These are phyloP conservation scores for Atlantisia rogersi DNA, from an alignment of 2,113 vertebrate species.

Conservation along the genomic window DNA sequence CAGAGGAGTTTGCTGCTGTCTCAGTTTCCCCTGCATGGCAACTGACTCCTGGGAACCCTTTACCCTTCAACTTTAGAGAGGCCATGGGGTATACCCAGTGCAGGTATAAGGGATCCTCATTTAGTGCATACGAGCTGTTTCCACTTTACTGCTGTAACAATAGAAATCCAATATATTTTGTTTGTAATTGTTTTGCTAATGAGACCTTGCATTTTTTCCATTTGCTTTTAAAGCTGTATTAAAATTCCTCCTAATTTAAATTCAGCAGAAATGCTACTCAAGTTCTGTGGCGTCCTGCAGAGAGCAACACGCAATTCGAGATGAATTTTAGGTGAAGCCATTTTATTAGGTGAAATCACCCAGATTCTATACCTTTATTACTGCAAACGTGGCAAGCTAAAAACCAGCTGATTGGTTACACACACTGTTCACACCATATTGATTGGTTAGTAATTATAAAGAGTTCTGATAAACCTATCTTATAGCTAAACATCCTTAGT, in stretches of 20 bases:
- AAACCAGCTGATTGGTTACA: too few species aligned
- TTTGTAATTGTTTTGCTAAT: background rate
- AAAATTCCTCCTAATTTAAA: background rate
- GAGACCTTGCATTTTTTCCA: background rate
- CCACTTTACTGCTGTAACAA: background rate
- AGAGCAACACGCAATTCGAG: too few species aligned
- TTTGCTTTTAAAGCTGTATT: background rate
- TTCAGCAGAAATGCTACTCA: background rate
- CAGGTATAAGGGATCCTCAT: background rate
- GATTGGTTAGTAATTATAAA: too few species aligned
- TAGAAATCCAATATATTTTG: background rate
- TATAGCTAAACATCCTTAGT: too few species aligned
- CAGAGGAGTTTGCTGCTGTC: background rate
- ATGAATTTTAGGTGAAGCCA: too few species aligned
- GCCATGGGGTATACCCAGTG: background rate
- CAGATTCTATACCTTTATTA: too few species aligned
- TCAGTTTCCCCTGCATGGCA: background rate
- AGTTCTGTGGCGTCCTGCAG: background rate
- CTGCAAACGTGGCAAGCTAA: too few species aligned
- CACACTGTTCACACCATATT: too few species aligned
- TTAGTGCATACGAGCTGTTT: background rate
- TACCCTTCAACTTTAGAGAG: background rate
- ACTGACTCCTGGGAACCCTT: background rate
- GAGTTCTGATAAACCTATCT: too few species aligned
- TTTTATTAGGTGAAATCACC: too few species aligned